phyloP scores from a whole-genome alignment of 1,140 invertebrate genomes.

The Mizuhopecten yessoensis region DNA sequence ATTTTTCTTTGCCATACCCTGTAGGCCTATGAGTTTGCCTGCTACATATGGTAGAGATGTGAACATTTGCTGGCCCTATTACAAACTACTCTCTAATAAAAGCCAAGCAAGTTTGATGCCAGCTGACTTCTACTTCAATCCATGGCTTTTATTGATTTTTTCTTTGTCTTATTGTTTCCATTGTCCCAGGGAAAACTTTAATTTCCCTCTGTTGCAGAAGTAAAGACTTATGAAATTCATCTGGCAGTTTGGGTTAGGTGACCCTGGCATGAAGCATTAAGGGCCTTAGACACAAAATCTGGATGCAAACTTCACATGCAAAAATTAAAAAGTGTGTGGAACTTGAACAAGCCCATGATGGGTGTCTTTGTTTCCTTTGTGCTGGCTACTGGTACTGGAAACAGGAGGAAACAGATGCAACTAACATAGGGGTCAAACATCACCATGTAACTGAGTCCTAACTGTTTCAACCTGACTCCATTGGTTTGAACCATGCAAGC shows the following conservation, averaged over 20 bases:
- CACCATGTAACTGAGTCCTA: background rate
- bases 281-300: background rate
- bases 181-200: slow-evolving; percentile 75
- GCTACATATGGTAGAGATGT: slow-evolving; percentile 68
- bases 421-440: slow-evolving; percentile 37
- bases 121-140: slow-evolving; percentile 73
- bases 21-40: slow-evolving; percentile 61
- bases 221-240: slow-evolving; percentile 36
- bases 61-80: slow-evolving; percentile 65
- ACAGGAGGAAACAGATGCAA: slow-evolving; percentile 30
- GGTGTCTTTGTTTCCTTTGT: slow-evolving; percentile 38
- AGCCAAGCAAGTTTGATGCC: slow-evolving; percentile 50
- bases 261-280: slow-evolving; percentile 37
- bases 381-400: slow-evolving; percentile 28
- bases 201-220: slow-evolving; percentile 67
- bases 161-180: slow-evolving; percentile 77
- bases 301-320: slow-evolving; percentile 37
- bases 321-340: slow-evolving; percentile 39
- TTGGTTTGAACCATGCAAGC: slow-evolving; percentile 37
- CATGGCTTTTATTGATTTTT: slow-evolving; percentile 75
- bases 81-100: slow-evolving; percentile 55
- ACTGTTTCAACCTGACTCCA: background rate
- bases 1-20: slow-evolving; percentile 58
- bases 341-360: slow-evolving; percentile 29
- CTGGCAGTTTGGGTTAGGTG: slow-evolving; percentile 36